Percentiles rank a stretch among this genome's conserved stretches.
Conservation (phyloP, 2,113 vertebrate genomes). For the Mobula birostris region DNA sequence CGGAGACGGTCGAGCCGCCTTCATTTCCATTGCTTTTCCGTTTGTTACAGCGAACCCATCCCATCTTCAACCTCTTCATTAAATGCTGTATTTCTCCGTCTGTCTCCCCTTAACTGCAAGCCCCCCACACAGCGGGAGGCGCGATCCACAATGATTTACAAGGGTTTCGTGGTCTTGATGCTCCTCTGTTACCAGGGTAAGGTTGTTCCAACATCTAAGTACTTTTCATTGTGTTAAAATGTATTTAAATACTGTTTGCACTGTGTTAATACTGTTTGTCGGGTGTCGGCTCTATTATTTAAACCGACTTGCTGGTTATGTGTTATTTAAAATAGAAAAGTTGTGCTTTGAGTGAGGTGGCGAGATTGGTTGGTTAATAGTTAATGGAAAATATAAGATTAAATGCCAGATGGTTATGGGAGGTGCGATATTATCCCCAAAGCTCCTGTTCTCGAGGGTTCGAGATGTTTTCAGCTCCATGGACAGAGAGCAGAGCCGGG, state of each 20-base stretch:
- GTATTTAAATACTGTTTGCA: neutral
- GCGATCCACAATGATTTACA: neutral
- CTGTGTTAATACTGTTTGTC: neutral
- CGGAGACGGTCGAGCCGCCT: neutral
- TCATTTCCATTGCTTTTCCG: neutral
- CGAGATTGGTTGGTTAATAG: neutral
- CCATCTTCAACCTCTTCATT: neutral
- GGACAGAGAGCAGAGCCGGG: neutral
- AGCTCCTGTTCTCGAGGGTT: neutral
- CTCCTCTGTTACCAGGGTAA: slow-evolving; percentile 4
- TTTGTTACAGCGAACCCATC: neutral
- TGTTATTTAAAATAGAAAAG: neutral
- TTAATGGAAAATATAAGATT: too few species aligned
- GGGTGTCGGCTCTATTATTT: neutral
- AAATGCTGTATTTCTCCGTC: neutral
- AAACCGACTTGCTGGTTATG: too few species aligned
- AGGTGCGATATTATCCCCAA: neutral
- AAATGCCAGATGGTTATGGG: neutral
- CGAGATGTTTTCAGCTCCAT: slow-evolving; percentile 31
- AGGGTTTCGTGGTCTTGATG: neutral
- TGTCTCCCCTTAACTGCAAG: neutral
- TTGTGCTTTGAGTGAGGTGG: neutral
- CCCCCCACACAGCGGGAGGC: neutral
- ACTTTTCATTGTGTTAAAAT: neutral
- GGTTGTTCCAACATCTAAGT: too few species aligned